Percentiles rank a stretch among this genome's conserved stretches.
Conservation (phyloP, 2,888 invertebrate genomes). For the Halocaridina rubra region DNA sequence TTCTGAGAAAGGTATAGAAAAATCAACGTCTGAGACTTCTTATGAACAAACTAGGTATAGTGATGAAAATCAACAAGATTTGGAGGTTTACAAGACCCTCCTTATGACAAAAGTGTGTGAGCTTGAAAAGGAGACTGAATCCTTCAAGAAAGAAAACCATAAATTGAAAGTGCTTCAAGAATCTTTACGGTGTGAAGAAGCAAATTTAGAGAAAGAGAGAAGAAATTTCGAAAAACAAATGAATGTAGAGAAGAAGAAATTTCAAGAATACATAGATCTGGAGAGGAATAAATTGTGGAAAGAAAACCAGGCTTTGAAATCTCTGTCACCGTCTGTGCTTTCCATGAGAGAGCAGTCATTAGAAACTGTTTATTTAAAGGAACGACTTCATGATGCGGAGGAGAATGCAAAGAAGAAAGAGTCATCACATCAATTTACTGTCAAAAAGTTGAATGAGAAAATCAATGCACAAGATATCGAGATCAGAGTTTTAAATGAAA, state of each 20-base stretch:
- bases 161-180: slow-evolving; percentile 18
- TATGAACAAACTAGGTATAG: neutral
- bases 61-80: neutral
- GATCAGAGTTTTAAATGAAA: slow-evolving; percentile 30
- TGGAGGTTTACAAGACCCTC: slow-evolving; percentile 51
- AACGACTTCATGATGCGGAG: slow-evolving; percentile 27
- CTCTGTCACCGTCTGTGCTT: neutral
- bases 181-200: slow-evolving; percentile 8
- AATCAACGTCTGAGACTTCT: neutral
- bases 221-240: slow-evolving; percentile 17
- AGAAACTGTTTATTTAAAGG: slow-evolving; percentile 42
- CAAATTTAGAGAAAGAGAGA: slow-evolving; percentile 29
- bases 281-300: slow-evolving; percentile 50
- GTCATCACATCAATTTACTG: slow-evolving; percentile 7
- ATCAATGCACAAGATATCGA: slow-evolving; percentile 26
- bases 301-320: slow-evolving; percentile 30
- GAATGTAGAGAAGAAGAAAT: slow-evolving; percentile 16
- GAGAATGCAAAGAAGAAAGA: slow-evolving; percentile 40
- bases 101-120: slow-evolving; percentile 54
- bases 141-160: slow-evolving; percentile 44
- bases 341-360: slow-evolving; percentile 5
- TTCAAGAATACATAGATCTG: slow-evolving; percentile 40
- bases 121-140: slow-evolving; percentile 53
- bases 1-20: neutral
- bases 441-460: slow-evolving; percentile 40